A percentile compares a stretch with the other conserved stretches of the same genome.
Conservation (phyloP, 2,797 vertebrate species). For the Syngnathus acus region DNA sequence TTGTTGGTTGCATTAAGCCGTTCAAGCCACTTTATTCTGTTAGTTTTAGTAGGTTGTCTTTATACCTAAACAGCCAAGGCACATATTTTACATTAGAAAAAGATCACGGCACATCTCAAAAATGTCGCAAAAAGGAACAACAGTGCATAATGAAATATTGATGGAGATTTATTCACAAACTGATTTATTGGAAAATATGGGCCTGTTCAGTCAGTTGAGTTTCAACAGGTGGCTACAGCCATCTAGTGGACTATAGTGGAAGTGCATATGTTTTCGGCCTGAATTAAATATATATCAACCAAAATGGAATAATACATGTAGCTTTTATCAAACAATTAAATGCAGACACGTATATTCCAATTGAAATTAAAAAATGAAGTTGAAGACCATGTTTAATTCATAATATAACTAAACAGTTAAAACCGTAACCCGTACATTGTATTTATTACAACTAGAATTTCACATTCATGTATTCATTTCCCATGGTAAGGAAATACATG, state of each 20-base stretch:
- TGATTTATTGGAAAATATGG: too few species aligned
- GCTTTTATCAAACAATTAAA: background rate
- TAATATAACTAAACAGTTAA: background rate
- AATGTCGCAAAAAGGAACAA: too few species aligned
- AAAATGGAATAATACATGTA: background rate
- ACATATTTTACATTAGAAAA: background rate
- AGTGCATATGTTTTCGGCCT: too few species aligned
- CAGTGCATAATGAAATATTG: too few species aligned
- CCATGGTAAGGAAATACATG: too few species aligned
- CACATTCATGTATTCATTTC: background rate
- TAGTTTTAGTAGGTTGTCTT: background rate
- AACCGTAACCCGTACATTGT: background rate
- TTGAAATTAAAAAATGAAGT: background rate
- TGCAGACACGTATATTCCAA: background rate
- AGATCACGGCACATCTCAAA: too few species aligned
- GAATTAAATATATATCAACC: background rate
- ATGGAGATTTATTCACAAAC: too few species aligned
- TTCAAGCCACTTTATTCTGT: too few species aligned
- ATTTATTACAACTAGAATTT: background rate
- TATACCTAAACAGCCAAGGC: background rate
- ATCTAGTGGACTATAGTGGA: too few species aligned
- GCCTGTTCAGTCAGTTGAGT: too few species aligned
- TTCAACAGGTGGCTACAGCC: too few species aligned
- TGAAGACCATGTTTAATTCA: background rate
- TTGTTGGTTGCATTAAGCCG: too few species aligned